Evolutionary conservation across 2,113 vertebrate species (phyloP).

Genomic region (Cairina moschata): DNA sequence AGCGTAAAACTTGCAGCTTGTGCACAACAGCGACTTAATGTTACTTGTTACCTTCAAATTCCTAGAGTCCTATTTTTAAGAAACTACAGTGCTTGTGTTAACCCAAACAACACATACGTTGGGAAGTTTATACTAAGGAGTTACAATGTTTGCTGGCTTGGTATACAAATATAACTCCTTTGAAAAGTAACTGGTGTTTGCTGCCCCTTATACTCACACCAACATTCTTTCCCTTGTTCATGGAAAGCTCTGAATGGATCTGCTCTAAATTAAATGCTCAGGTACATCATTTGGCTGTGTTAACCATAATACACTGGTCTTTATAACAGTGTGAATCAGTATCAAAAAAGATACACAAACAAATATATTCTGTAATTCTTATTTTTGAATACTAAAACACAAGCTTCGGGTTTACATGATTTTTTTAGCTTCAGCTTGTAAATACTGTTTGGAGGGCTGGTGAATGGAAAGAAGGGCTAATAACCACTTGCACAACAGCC

Average conservation of each 20-base stretch:
- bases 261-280: not conserved
- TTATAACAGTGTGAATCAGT: not conserved
- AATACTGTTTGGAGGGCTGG: not conserved
- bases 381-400: not conserved
- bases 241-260: not conserved
- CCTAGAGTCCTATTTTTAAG: not conserved
- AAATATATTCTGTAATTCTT: not conserved
- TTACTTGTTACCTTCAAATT: not conserved
- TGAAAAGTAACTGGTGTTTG: not conserved
- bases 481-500: not conserved
- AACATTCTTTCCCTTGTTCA: not conserved
- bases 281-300: not conserved
- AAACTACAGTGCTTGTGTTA: not conserved
- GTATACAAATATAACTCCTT: not conserved
- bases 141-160: not conserved
- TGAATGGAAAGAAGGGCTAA: not conserved
- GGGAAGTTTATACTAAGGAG: not conserved
- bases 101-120: accelerated
- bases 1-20: not conserved
- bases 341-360: not conserved
- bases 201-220: not conserved
- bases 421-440: not conserved
- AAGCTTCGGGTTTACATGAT: not conserved
- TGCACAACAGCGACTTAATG: accelerated
- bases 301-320: not conserved